Percentiles rank a stretch among this genome's conserved stretches.
Conservation (phyloP, 30 jellyfish, hydroid and myxozoan species). For the Hydractinia echinata region DNA sequence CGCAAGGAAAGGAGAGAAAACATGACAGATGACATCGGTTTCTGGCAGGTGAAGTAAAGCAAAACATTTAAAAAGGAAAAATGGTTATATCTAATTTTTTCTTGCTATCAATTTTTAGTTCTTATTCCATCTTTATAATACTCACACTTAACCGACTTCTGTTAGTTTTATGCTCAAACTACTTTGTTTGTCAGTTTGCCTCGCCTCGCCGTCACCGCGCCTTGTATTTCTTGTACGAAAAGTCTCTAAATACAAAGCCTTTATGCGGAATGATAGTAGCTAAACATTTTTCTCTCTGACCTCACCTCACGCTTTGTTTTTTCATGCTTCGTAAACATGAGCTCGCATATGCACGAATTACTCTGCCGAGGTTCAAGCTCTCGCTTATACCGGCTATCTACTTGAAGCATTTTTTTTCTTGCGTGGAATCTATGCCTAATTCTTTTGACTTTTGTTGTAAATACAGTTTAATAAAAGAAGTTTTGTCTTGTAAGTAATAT, state of each 20-base stretch:
- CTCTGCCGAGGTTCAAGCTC: not conserved
- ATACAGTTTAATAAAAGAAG: not conserved
- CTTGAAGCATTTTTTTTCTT: no score
- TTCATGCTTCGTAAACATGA: constrained; percentile 12
- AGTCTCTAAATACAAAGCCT: not conserved
- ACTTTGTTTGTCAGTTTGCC: not conserved
- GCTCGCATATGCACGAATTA: constrained; percentile 2
- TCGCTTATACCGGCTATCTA: not conserved
- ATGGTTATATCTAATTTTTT: no score
- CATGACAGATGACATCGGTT: no score
- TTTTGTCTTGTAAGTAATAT: not conserved
- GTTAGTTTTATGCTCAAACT: not conserved
- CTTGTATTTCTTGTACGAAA: not conserved
- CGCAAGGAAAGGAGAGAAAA: no score
- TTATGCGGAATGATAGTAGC: not conserved
- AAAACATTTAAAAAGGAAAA: no score
- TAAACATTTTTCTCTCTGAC: not conserved
- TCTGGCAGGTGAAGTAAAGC: no score
- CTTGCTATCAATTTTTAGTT: no score
- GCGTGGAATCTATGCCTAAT: not conserved
- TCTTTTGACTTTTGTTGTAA: not conserved
- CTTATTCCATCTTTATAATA: no score
- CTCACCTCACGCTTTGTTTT: constrained; percentile 22
- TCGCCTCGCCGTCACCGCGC: not conserved
- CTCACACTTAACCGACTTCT: no score